A percentile compares a stretch with the other conserved stretches of the same genome.
Conservation (phyloP, 2,888 invertebrate species). For the Tetranychus piercei region DNA sequence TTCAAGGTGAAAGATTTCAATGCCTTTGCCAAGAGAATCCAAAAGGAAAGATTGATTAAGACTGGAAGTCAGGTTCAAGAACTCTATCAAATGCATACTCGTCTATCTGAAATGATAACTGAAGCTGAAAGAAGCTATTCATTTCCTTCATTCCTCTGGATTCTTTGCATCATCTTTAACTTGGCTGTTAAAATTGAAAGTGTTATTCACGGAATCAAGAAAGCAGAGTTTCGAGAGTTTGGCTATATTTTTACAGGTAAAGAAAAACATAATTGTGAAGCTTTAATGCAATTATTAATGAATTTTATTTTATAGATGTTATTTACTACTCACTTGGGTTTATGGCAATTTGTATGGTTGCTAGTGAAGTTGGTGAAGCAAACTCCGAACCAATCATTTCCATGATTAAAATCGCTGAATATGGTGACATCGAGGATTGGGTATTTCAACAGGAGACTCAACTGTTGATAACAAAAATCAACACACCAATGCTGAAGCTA, state of each 20-base stretch:
- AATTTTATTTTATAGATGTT: slow-evolving; percentile 12
- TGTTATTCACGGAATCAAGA: slow-evolving; percentile 11
- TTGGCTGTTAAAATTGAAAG: slow-evolving; percentile 14
- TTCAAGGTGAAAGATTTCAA: slow-evolving; percentile 15
- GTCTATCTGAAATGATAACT: slow-evolving; percentile 7
- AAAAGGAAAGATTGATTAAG: slow-evolving; percentile 5
- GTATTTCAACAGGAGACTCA: slow-evolving; percentile 15
- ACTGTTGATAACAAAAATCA: slow-evolving; percentile 15
- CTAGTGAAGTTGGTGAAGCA: slow-evolving; percentile 13
- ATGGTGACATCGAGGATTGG: slow-evolving; percentile 12
- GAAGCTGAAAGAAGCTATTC: slow-evolving; percentile 11
- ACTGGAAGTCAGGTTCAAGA: slow-evolving; percentile 11
- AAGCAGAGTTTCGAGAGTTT: slow-evolving; percentile 12
- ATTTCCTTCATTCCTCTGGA: slow-evolving; percentile 13
- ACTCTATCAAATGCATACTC: slow-evolving; percentile 11
- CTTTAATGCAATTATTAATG: neutral
- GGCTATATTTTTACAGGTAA: slow-evolving; percentile 16
- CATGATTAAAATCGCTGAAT: slow-evolving; percentile 12
- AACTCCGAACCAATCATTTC: slow-evolving; percentile 4
- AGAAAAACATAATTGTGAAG: neutral
- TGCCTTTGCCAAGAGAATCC: neutral
- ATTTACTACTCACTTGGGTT: slow-evolving; percentile 13
- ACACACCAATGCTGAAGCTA: slow-evolving; percentile 13
- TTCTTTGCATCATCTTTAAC: slow-evolving; percentile 15
- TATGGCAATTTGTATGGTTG: slow-evolving; percentile 11